Evolutionary conservation across 30 jellyfish, hydroid and myxozoan species (phyloP).

Genomic region (Catostylus mosaicus): DNA sequence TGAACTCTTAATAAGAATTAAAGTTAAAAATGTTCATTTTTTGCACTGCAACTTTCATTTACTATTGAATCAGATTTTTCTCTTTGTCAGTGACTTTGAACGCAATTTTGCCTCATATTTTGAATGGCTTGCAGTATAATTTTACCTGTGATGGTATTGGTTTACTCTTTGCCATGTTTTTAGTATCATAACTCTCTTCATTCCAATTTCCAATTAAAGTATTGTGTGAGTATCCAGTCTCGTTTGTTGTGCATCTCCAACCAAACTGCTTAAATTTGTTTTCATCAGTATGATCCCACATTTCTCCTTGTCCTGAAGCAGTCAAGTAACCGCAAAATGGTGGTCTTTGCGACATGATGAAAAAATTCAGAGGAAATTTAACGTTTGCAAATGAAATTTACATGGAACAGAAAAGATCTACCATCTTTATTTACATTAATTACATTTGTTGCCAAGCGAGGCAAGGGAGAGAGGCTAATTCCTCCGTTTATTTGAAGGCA

Average conservation of each 20-base stretch:
- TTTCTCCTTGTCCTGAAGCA: conserved; percentile 90
- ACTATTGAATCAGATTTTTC: too few species aligned
- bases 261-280: conserved; percentile 88
- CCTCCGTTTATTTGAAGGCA: neutral
- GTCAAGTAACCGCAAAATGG: conserved; percentile 86
- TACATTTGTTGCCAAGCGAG: neutral
- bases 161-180: conserved; percentile 61
- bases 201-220: conserved; percentile 92
- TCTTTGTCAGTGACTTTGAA: too few species aligned
- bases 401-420: too few species aligned
- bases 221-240: conserved; percentile 73
- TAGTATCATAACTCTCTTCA: conserved; percentile 81
- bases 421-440: too few species aligned
- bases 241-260: conserved; percentile 95
- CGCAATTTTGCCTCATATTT: too few species aligned
- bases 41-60: too few species aligned
- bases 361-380: neutral
- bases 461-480: neutral
- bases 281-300: conserved; percentile 83
- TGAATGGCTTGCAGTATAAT: neutral
- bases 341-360: conserved; percentile 47
- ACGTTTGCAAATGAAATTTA: too few species aligned
- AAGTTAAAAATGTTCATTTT: too few species aligned
- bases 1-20: too few species aligned
- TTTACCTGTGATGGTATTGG: conserved; percentile 87